phyloP scores from a whole-genome alignment of 2,797 vertebrate species.

The Lagorchestes hirsutus region DNA sequence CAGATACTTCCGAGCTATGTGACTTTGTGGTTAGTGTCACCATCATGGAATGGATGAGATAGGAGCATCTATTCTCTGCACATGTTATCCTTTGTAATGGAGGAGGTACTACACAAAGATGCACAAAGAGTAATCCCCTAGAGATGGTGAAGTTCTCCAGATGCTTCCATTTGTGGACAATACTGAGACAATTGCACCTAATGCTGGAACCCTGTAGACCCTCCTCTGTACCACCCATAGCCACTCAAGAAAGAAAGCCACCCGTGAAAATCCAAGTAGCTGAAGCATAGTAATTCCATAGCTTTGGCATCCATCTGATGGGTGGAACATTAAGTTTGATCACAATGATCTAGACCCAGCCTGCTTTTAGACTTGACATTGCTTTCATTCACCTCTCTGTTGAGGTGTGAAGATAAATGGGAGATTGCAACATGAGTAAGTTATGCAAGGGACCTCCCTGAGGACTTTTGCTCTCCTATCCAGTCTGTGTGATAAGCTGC shows the following conservation, averaged over 20 bases:
- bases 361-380: neutral
- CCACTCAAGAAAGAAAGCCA: neutral
- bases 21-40: neutral
- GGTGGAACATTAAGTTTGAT: no score
- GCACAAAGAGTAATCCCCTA: neutral
- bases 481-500: constrained; percentile 52
- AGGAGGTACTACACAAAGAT: neutral
- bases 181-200: neutral
- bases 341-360: neutral
- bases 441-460: constrained; percentile 28
- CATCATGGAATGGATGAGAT: neutral
- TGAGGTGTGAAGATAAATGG: constrained; percentile 22
- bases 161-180: neutral
- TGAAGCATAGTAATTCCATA: neutral
- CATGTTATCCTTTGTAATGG: neutral
- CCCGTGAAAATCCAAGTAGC: neutral
- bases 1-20: neutral
- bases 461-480: constrained; percentile 29
- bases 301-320: neutral
- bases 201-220: neutral
- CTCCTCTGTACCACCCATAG: neutral
- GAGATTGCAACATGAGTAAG: neutral
- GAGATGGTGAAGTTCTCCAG: neutral
- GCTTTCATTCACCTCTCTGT: constrained; percentile 4
- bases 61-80: neutral